A percentile compares a stretch with the other conserved stretches of the same genome.
These are phyloP conservation scores for Diplazon laetatorius DNA, from an alignment of 2,888 invertebrate species.

Conservation along the genomic window DNA sequence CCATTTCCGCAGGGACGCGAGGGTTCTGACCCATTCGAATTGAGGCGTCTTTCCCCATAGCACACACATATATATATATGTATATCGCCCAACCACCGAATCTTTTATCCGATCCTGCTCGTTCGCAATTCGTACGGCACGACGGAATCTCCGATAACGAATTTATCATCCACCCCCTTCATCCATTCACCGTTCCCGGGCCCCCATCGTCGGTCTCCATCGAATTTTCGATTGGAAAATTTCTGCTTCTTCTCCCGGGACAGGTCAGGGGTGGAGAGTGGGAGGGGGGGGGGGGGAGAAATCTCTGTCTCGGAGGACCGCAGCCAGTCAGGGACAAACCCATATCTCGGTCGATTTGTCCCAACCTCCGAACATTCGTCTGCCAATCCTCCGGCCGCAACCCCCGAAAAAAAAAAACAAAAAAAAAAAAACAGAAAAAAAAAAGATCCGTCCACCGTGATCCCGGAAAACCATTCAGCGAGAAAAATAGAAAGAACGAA, in stretches of 20 bases:
- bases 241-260: slow-evolving; percentile 17
- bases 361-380: slow-evolving; percentile 12
- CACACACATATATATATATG: too few species aligned
- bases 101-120: slow-evolving; percentile 65
- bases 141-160: slow-evolving; percentile 66
- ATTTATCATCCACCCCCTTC: slow-evolving; percentile 49
- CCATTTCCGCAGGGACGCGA: too few species aligned
- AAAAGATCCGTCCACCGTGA: not conserved
- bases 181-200: not conserved
- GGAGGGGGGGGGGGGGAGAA: too few species aligned
- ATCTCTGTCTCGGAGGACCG: slow-evolving; percentile 37
- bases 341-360: slow-evolving; percentile 40
- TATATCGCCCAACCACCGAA: slow-evolving; percentile 55
- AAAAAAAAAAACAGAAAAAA: too few species aligned
- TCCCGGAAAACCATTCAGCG: slow-evolving; percentile 12
- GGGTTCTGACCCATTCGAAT: too few species aligned
- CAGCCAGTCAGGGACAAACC: too few species aligned
- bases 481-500: not conserved
- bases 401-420: too few species aligned
- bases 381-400: not conserved
- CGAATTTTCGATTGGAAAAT: slow-evolving; percentile 45
- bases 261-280: too few species aligned
- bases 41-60: too few species aligned
- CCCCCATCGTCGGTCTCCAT: slow-evolving; percentile 1
- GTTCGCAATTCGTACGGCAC: slow-evolving; percentile 64